These are phyloP conservation scores for Porites rus DNA, from an alignment of 92 coral and sea anemone genomes.

Conservation along the genomic window DNA sequence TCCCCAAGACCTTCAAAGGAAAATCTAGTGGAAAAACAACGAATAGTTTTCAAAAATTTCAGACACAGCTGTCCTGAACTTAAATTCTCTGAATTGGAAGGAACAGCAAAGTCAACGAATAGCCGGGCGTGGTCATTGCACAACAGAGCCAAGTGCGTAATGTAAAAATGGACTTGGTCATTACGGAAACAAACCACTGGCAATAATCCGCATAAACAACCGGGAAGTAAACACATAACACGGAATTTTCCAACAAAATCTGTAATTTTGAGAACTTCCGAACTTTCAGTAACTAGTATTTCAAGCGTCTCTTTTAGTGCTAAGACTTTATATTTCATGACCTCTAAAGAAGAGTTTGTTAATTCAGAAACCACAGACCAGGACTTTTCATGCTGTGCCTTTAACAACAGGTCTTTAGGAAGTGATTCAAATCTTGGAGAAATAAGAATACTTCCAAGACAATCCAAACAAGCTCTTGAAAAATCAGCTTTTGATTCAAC, in stretches of 20 bases:
- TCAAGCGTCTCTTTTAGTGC: background rate
- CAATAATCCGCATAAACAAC: background rate
- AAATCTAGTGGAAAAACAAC: background rate
- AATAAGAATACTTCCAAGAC: background rate
- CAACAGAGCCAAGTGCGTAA: background rate
- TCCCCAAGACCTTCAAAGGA: background rate
- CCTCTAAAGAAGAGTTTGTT: background rate
- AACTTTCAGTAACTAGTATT: background rate
- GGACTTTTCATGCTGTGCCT: background rate
- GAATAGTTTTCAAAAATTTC: background rate
- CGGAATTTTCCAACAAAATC: background rate
- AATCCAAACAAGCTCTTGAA: background rate
- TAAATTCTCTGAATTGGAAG: background rate
- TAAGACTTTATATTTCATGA: background rate
- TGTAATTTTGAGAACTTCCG: background rate
- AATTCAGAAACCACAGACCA: no score
- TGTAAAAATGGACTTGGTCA: conserved; percentile 2
- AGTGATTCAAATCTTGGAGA: no score
- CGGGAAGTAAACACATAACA: fast-evolving
- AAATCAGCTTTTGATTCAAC: background rate
- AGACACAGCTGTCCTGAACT: background rate
- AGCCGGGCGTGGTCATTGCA: background rate
- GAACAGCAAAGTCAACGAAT: background rate
- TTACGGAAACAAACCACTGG: background rate
- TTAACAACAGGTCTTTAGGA: background rate